Percentiles rank a stretch among this genome's conserved stretches.
phyloP scores from a whole-genome alignment of 2,888 invertebrate species.

The Drosophila recens region DNA sequence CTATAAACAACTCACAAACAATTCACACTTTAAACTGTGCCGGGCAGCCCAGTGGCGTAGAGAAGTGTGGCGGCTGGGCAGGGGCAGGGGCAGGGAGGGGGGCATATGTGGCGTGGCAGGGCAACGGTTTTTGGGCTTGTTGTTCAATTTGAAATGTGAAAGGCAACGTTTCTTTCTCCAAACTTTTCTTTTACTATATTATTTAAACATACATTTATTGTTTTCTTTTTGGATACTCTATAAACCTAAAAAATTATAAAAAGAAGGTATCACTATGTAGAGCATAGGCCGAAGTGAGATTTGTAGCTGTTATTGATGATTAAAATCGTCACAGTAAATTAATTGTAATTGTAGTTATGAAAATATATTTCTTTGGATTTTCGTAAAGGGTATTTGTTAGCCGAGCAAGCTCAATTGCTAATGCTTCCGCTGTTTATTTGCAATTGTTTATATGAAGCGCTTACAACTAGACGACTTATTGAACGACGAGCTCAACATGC shows the following conservation, averaged over 20 bases:
- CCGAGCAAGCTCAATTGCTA: background rate
- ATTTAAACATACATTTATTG: background rate
- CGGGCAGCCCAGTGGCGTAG: slow-evolving; percentile 1
- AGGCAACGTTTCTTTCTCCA: slow-evolving; percentile 50
- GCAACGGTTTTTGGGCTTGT: slow-evolving; percentile 28
- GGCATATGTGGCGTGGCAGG: slow-evolving; percentile 24
- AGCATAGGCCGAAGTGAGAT: no score
- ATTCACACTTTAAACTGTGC: slow-evolving; percentile 40
- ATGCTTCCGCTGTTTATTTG: background rate
- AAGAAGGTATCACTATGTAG: background rate
- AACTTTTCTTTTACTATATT: slow-evolving; percentile 33
- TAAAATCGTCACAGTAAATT: background rate
- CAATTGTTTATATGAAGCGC: background rate
- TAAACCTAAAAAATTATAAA: background rate
- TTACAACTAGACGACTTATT: slow-evolving; percentile 13
- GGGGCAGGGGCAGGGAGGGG: background rate
- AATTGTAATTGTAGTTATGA: background rate
- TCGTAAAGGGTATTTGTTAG: background rate
- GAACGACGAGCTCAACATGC: slow-evolving; percentile 7
- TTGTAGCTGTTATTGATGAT: background rate
- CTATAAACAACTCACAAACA: slow-evolving; percentile 48
- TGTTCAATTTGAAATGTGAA: slow-evolving; percentile 56
- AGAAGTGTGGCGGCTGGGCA: background rate
- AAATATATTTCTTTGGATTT: background rate
- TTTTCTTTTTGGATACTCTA: slow-evolving; percentile 1